These are phyloP conservation scores for Melangyna quadrimaculata DNA, from an alignment of 2,888 invertebrate genomes.

Conservation along the genomic window DNA sequence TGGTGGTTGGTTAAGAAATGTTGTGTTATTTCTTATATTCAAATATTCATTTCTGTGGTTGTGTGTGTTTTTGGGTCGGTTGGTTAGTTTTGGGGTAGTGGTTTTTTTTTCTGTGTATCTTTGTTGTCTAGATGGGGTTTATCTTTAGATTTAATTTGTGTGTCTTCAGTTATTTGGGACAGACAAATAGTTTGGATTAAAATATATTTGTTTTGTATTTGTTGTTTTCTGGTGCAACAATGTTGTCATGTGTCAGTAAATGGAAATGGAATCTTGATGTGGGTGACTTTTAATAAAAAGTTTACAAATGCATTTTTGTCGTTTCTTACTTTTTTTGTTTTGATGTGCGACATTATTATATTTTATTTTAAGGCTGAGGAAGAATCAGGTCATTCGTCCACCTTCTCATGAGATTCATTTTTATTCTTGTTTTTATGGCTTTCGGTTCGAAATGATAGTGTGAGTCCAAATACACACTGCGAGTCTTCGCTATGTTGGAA, in stretches of 20 bases:
- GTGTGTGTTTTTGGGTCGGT: neutral
- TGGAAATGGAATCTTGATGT: neutral
- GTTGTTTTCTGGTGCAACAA: neutral
- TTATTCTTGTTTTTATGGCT: neutral
- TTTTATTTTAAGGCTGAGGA: neutral
- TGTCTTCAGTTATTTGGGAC: conserved; percentile 30
- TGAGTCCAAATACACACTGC: neutral
- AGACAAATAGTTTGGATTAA: conserved; percentile 27
- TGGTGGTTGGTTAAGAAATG: conserved; percentile 12
- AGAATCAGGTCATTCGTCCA: neutral
- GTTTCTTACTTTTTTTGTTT: neutral
- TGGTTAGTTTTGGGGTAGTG: neutral
- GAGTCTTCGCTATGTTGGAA: neutral
- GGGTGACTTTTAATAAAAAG: neutral
- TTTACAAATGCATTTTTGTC: neutral
- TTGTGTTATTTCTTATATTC: neutral
- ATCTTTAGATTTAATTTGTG: conserved; percentile 11
- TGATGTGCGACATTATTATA: neutral
- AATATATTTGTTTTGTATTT: neutral
- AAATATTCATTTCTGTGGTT: neutral
- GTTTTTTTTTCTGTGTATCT: neutral
- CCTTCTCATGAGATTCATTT: neutral
- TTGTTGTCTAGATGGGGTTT: conserved; percentile 33
- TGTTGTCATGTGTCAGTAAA: neutral
- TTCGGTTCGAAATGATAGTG: neutral